Base-by-base conservation (phyloP, 53 echinoderm and acorn worm genomes). In the Apostichopus leukothele region DNA sequence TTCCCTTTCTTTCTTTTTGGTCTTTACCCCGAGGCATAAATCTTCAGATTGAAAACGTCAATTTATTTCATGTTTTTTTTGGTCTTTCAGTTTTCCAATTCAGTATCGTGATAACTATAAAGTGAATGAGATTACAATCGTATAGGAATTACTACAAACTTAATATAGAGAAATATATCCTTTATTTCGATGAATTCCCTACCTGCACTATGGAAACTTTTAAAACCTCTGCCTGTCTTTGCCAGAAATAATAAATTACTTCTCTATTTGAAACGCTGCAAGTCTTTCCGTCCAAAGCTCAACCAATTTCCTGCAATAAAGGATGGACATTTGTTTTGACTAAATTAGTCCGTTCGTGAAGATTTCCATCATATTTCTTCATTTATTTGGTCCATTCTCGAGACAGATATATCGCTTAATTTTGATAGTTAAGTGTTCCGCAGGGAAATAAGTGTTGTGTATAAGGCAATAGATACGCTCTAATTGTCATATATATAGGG, bases 301-400 rank as follows among this genome's bases (percentile, higher is more conserved):
- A 79, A 19, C 52, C 79, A 79, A 79, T 79, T 53, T 79, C 53
- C 79, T 53, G 18, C 79, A 7, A 79, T 51, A 19, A 79, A 79
- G 39, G 79, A 79, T 39, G 79, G 79, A 13, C 79, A 79, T 52
- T 79, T 79, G 79, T 79, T 79, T 79, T 79, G 79, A 79, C 79
- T 79, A 79, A 79, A 79, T 79, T 79, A 79, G 79, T 79, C 79
- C 39, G 53, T 52, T 51, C 39, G 9, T 51, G 52, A 79, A 51
- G 50, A 9, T 51, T 7, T 7, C 53, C 19, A 79, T 5, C 14
- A 51, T 79, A 79, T 79, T 79, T 79, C 53, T n/a, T 79, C 52
- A 79, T 79, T 79, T 79, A 79, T n/a, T 79, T 79, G 8, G 52
- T 5, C 19, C n/a, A 7, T 53, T n/a, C 18, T 51, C 18, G 79